Percentiles rank a stretch among this genome's conserved stretches.
These are phyloP conservation scores for Origma solitaria DNA, from an alignment of 2,113 vertebrate genomes.

Conservation along the genomic window DNA sequence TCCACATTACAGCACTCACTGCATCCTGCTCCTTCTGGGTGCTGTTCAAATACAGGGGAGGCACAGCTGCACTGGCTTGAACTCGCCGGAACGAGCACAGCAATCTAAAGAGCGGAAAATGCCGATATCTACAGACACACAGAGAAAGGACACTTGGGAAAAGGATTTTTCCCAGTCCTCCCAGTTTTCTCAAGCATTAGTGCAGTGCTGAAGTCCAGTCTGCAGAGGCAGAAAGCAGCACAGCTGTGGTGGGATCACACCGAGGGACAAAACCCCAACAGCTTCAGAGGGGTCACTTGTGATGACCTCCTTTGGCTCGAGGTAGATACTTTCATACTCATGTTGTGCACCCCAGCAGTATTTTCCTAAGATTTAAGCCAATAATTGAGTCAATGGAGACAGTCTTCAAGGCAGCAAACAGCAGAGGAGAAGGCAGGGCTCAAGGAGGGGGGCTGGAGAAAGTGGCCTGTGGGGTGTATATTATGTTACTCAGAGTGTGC, in stretches of 20 bases:
- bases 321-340: background rate
- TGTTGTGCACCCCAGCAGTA: background rate
- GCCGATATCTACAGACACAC: background rate
- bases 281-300: background rate
- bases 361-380: background rate
- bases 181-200: background rate
- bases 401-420: background rate
- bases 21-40: background rate
- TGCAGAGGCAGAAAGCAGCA: background rate
- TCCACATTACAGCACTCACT: background rate
- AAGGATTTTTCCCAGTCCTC: background rate
- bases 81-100: fast-evolving
- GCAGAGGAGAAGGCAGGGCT: background rate
- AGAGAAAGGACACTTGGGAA: background rate
- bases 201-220: background rate
- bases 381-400: background rate
- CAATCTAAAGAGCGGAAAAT: fast-evolving
- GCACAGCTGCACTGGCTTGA: background rate
- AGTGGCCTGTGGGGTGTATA: background rate
- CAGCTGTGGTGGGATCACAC: background rate
- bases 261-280: background rate
- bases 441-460: background rate
- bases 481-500: background rate
- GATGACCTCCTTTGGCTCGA: background rate
- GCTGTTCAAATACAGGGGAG: background rate